phyloP scores from a whole-genome alignment of 2,113 vertebrate genomes.

The Ophthalmolycus amberensis region DNA sequence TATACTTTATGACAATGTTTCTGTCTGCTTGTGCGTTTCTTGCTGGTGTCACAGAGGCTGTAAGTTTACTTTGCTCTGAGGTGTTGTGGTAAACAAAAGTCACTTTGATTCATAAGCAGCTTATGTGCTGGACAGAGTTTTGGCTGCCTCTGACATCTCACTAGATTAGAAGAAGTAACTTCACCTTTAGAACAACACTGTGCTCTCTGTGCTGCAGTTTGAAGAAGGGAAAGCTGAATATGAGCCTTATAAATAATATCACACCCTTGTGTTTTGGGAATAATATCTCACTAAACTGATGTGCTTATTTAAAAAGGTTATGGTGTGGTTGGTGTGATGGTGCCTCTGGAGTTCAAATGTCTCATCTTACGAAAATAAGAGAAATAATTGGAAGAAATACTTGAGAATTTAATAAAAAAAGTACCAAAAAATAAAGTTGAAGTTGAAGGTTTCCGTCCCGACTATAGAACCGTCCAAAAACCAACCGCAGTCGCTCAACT shows the following conservation, averaged over 20 bases:
- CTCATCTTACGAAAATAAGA: background rate
- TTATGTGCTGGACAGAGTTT: background rate
- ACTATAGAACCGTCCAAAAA: background rate
- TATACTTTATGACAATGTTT: background rate
- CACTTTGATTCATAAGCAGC: constrained; percentile 15
- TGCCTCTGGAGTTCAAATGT: background rate
- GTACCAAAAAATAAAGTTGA: background rate
- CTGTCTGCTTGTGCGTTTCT: background rate
- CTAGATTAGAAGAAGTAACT: background rate
- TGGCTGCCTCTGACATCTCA: background rate
- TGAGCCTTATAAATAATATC: background rate
- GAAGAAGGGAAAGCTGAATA: background rate
- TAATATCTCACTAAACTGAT: background rate
- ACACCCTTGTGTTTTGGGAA: background rate
- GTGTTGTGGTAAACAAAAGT: background rate
- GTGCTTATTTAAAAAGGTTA: background rate
- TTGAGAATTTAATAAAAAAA: background rate
- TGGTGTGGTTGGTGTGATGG: too few relatives aligned
- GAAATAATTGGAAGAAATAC: background rate
- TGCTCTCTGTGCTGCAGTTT: background rate
- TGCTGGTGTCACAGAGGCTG: background rate
- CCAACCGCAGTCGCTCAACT: background rate
- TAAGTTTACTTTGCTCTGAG: background rate
- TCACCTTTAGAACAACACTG: background rate
- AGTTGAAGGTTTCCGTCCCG: background rate